Base-by-base conservation (phyloP, 2,113 vertebrate species). In the Mesocricetus auratus region DNA sequence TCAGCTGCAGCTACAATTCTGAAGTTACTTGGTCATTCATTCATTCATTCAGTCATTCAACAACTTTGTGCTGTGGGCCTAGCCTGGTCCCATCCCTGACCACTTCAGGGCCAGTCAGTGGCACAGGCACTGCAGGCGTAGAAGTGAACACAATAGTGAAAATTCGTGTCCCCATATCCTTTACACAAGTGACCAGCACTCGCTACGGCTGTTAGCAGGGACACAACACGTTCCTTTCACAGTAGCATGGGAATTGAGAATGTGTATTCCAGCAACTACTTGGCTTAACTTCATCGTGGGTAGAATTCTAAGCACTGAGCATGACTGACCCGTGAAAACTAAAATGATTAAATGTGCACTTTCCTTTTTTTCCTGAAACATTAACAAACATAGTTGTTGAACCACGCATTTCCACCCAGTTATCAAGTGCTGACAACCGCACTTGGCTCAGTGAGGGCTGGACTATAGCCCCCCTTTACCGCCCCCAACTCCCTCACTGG, bases 291-390 rank as follows among this genome's bases (percentile, higher is more conserved):
- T 92, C 53, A 15, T 31, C 62, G 47, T 86, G 87, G 71, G 56
- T 26, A 50, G 50, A 60, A 88, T 71, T 53, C 42, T 64, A 31
- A 60, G 89, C 33, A 36, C 26, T 15, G 33, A 71, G 89, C 81
- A 91, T 95, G 96, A 66, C 0, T 92, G 81, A n/a, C 9, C 90
- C 3, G 4, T 24, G 58, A 87, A 74, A 92, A 95, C 86, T 96
- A 86, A 96, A 93, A 92, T 94, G 68, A 92, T 77, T 92, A 89
- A 95, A 89, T 45, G 16, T 73, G 12, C 31, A 39, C 86, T 93
- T 77, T 81, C 78, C 96, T 77, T 82, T 39, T 86, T 79, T 60
- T 82, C 58, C 36, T 91, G 68, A 90, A 90, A 73, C 71, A 68
- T 91, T 66, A 88, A 90, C 81, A 94, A 39, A 66, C n/a, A 42